These are phyloP conservation scores for Belgica antarctica DNA, from an alignment of 2,888 invertebrate genomes.

Conservation along the genomic window DNA sequence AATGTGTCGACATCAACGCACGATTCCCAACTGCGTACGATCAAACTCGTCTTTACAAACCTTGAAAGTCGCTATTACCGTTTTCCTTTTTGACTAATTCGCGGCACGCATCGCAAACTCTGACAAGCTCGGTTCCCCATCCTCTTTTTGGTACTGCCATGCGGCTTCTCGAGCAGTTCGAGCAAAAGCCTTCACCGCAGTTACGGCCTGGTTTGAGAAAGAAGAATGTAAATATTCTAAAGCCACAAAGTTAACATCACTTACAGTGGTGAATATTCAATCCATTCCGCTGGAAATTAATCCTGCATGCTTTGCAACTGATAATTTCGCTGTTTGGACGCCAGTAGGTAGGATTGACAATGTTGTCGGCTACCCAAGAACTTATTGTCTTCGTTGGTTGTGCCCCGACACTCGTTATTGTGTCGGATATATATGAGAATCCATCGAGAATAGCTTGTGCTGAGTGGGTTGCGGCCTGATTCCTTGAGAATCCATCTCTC, in stretches of 20 bases:
- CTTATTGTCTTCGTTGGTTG: slow-evolving; percentile 69
- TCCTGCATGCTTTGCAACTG: slow-evolving; percentile 65
- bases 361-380: slow-evolving; percentile 71
- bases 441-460: slow-evolving; percentile 67
- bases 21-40: too few relatives aligned
- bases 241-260: not conserved
- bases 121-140: slow-evolving; percentile 65
- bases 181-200: slow-evolving; percentile 79
- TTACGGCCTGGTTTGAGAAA: slow-evolving; percentile 48
- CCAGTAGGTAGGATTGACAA: slow-evolving; percentile 75
- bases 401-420: slow-evolving; percentile 64
- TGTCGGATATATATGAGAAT: slow-evolving; percentile 62
- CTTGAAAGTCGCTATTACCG: slow-evolving; percentile 33
- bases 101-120: slow-evolving; percentile 72
- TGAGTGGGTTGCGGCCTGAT: slow-evolving; percentile 58
- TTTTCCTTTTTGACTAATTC: slow-evolving; percentile 48
- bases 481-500: slow-evolving; percentile 59
- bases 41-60: too few relatives aligned
- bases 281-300: slow-evolving; percentile 58
- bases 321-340: slow-evolving; percentile 71
- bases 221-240: slow-evolving; percentile 44
- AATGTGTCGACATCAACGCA: too few relatives aligned
- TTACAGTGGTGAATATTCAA: slow-evolving; percentile 69
- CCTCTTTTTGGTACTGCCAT: slow-evolving; percentile 70
- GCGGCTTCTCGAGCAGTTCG: slow-evolving; percentile 65